Base-by-base conservation (phyloP, 2,113 vertebrate species). In the Cavia porcellus region DNA sequence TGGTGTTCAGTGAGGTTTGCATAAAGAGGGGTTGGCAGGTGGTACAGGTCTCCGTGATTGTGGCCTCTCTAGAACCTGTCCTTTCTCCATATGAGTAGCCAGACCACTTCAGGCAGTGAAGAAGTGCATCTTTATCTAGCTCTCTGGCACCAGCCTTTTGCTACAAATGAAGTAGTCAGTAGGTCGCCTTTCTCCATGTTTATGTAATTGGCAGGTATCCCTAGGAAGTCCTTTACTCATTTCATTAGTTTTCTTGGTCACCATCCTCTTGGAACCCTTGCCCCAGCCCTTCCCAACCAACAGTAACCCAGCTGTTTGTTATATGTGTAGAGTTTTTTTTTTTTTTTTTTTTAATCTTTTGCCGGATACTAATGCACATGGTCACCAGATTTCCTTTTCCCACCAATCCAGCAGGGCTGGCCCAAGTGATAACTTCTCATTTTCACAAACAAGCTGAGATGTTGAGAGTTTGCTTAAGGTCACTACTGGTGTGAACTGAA, bases 101-200 rank as follows among this genome's bases (percentile, higher is more conserved):
- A 12, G 47, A 19, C 57, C 13, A 1, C 70, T 84, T 80, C n/a
- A 75, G 0, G 45, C 30, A 50, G 0, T 20, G 61, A 68, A 62
- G 28, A 12, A 14, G 20, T 75, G 50, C 32, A 2, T 74, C 22
- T 25, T 74, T 75, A 30, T 25, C 47, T 7, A n/a, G 20, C 7
- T 92, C 22, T 24, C 57, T 90, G 45, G 30, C 68, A 5, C 15
- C 42, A 5, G 50, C 17, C 14, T 66, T 89, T 82, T 59, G 52
- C 13, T 57, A 90, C 89, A 42, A 74, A 57, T 35, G n/a, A 61
- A 24, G 38, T 45, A 62, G 7, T 74, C n/a, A 24, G 38, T 22
- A 64, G 90, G 5, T 96, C 87, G 50, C 70, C 25, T 59, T 95
- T 79, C 57, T 79, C 22, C 64, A 24, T 42, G 45, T 70, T 24